phyloP scores from a whole-genome alignment of 2,888 invertebrate species.

The Epinotia brunnichana region DNA sequence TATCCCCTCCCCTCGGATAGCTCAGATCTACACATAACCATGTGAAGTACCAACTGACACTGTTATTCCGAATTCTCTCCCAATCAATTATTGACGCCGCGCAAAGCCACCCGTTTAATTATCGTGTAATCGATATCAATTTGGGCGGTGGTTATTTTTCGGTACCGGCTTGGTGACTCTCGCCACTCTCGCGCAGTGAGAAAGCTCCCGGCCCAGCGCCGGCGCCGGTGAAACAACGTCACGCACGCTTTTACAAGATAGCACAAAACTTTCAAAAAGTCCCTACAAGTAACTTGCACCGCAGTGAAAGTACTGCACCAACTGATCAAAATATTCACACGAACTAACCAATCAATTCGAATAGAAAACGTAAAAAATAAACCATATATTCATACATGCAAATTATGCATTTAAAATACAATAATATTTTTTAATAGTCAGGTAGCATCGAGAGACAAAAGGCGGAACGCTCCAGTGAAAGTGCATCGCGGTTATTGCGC shows the following conservation, averaged over 20 bases:
- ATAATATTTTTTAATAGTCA: conserved; percentile 31
- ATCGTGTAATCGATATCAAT: conserved; percentile 29
- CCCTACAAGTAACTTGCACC: conserved; percentile 48
- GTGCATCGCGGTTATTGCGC: conserved; percentile 72
- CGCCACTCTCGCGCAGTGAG: conserved; percentile 62
- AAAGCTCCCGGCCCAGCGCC: conserved; percentile 69
- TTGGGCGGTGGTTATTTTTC: conserved; percentile 31
- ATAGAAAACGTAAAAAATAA: conserved; percentile 34
- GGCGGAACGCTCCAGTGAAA: conserved; percentile 74
- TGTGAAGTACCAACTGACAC: background rate
- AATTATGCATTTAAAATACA: conserved; percentile 30
- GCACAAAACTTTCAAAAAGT: conserved; percentile 56
- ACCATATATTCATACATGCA: conserved; percentile 25
- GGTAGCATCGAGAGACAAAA: conserved; percentile 39
- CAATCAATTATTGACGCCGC: conserved; percentile 20
- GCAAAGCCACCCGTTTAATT: conserved; percentile 19
- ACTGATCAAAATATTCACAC: conserved; percentile 36
- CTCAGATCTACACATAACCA: too few species aligned
- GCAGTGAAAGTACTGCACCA: conserved; percentile 49
- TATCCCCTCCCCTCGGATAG: too few species aligned
- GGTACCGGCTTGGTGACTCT: conserved; percentile 48
- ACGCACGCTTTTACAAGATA: conserved; percentile 60
- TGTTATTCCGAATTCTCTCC: background rate
- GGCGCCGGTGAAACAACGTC: conserved; percentile 66
- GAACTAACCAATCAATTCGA: conserved; percentile 31